Percentiles rank a stretch among this genome's conserved stretches.
Evolutionary conservation across 1,140 invertebrate species (phyloP).

Genomic region (Drosophila hydei): DNA sequence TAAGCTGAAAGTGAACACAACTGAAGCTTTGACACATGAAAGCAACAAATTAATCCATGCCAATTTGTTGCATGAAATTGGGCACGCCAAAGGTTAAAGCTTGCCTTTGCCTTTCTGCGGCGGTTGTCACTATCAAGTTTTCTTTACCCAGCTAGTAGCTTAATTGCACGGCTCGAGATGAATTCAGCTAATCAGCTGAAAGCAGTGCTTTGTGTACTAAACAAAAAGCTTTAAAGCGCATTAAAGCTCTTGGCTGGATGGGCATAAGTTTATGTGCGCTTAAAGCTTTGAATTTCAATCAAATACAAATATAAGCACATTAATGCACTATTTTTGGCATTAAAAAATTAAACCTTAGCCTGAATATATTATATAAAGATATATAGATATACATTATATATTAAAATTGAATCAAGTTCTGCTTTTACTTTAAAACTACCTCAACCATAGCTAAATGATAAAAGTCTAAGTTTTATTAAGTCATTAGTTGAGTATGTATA

Average conservation of each 20-base stretch:
- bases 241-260: too few species aligned
- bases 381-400: too few species aligned
- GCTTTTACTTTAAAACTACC: too few species aligned
- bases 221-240: not conserved
- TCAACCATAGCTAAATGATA: too few species aligned
- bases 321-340: too few species aligned
- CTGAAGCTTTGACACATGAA: constrained; percentile 27
- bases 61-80: constrained; percentile 19
- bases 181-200: not conserved
- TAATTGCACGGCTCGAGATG: not conserved
- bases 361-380: too few species aligned
- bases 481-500: too few species aligned
- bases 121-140: not conserved
- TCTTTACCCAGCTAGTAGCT: too few species aligned
- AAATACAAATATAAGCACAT: not conserved
- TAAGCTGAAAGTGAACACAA: constrained; percentile 19
- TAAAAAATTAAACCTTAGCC: not conserved
- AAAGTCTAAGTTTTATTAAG: too few species aligned
- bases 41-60: constrained; percentile 32
- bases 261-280: too few species aligned
- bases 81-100: not conserved
- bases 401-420: too few species aligned
- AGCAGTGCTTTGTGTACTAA: not conserved
- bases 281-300: too few species aligned
- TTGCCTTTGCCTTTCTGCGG: not conserved